phyloP scores from a whole-genome alignment of 2,113 vertebrate species.

The Amphilophus citrinellus region DNA sequence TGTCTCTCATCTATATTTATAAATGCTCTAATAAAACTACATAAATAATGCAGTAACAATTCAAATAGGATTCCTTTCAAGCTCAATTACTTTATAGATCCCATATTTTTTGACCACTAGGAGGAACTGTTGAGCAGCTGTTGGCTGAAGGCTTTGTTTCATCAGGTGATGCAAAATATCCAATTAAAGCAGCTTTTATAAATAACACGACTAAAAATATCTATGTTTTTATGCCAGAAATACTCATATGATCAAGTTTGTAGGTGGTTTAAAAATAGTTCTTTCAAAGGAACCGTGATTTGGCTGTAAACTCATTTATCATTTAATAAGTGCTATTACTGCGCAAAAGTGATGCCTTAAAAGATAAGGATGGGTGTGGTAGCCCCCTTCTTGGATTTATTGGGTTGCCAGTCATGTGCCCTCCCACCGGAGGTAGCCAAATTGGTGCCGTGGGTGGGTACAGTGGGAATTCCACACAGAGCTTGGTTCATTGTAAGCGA shows the following conservation, averaged over 20 bases:
- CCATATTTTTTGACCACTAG: slow-evolving; percentile 41
- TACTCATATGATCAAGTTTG: background rate
- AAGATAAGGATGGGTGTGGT: slow-evolving; percentile 36
- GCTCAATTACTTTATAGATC: background rate
- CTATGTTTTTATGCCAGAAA: background rate
- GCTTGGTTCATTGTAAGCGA: slow-evolving; percentile 42
- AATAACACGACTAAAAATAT: slow-evolving; percentile 28
- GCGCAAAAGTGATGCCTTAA: slow-evolving; percentile 1
- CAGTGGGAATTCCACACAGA: slow-evolving; percentile 55
- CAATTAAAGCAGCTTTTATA: slow-evolving; percentile 8
- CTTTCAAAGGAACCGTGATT: background rate
- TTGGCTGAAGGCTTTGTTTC: slow-evolving; percentile 34
- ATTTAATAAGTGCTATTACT: slow-evolving; percentile 8
- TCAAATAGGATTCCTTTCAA: background rate
- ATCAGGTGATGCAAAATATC: slow-evolving; percentile 14
- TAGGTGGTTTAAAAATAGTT: background rate
- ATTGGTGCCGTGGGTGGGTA: slow-evolving; percentile 54
- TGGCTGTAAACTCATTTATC: background rate
- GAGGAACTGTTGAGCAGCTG: slow-evolving; percentile 57
- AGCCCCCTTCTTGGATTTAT: slow-evolving; percentile 19
- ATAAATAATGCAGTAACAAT: slow-evolving; percentile 30
- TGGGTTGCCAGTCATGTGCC: slow-evolving; percentile 19
- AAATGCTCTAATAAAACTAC: slow-evolving; percentile 10
- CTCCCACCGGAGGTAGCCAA: slow-evolving; percentile 53
- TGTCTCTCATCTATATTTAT: slow-evolving; percentile 43